Evolutionary conservation across 2,797 vertebrate species (phyloP).

Genomic region (Alcedo atthis): DNA sequence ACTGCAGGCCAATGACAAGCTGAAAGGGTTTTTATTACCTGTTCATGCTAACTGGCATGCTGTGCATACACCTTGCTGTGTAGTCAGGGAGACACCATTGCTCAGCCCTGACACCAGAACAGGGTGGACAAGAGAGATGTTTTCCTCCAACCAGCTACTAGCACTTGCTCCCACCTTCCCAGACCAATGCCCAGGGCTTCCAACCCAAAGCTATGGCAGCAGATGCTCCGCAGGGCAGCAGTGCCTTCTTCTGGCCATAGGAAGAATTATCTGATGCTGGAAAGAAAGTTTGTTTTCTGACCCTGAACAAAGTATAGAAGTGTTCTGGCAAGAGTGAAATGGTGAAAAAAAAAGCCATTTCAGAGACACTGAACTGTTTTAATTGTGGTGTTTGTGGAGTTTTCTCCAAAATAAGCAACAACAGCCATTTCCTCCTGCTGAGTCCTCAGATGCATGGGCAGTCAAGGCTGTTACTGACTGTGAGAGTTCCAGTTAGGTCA

Average conservation of each 20-base stretch:
- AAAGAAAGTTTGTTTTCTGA: neutral
- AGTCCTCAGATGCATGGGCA: fast-evolving
- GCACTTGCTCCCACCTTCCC: neutral
- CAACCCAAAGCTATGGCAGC: neutral
- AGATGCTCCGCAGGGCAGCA: neutral
- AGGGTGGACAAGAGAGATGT: neutral
- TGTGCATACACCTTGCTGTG: fast-evolving
- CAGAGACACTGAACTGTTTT: neutral
- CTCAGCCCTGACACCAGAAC: neutral
- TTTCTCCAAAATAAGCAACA: neutral
- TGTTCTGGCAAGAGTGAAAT: neutral
- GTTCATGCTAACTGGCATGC: fast-evolving
- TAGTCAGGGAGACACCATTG: fast-evolving
- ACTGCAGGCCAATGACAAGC: neutral
- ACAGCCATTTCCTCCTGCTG: neutral
- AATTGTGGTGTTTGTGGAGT: neutral
- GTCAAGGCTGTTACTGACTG: neutral
- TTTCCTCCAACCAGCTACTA: neutral
- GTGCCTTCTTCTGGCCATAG: neutral
- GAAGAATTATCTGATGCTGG: neutral
- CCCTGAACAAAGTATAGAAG: neutral
- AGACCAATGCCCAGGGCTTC: neutral
- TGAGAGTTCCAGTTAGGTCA: neutral
- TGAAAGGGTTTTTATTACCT: neutral
- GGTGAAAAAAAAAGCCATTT: neutral